A percentile compares a stretch with the other conserved stretches of the same genome.
These are phyloP conservation scores for Euzophera pinguis DNA, from an alignment of 2,888 invertebrate species.

Conservation along the genomic window DNA sequence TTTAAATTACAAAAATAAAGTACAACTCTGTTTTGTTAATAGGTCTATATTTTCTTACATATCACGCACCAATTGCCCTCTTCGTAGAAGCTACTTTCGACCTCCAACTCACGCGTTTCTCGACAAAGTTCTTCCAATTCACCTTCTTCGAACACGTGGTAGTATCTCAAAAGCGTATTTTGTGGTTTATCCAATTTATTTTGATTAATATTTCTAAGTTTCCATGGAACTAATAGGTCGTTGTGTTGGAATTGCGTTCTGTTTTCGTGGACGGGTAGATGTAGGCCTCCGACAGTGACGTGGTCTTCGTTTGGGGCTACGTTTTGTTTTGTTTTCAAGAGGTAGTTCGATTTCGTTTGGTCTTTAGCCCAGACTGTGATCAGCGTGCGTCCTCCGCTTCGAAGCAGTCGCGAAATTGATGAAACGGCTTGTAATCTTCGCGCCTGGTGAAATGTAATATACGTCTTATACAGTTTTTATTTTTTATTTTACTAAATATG, in stretches of 20 bases:
- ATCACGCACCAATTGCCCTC: constrained; percentile 98
- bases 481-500: no score
- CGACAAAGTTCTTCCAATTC: constrained; percentile 86
- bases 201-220: constrained; percentile 72
- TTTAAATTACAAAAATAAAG: constrained; percentile 45
- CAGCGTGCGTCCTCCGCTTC: constrained; percentile 86
- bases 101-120: constrained; percentile 66
- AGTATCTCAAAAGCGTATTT: constrained; percentile 88
- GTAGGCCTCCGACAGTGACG: constrained; percentile 43
- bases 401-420: constrained; percentile 88
- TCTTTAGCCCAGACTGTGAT: constrained; percentile 99
- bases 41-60: constrained; percentile 80
- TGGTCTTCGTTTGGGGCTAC: constrained; percentile 30
- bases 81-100: constrained; percentile 91
- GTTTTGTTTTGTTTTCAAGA: constrained; percentile 40
- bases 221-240: constrained; percentile 98
- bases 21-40: constrained; percentile 43
- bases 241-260: constrained; percentile 93
- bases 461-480: no score
- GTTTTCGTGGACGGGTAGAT: constrained; percentile 92
- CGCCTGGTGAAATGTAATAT: constrained; percentile 78
- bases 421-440: constrained; percentile 86
- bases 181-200: constrained; percentile 52
- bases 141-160: constrained; percentile 94
- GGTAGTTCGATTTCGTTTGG: constrained; percentile 82